Conservation (phyloP, 2,888 invertebrate genomes). For the Galerucella nymphaeae region DNA sequence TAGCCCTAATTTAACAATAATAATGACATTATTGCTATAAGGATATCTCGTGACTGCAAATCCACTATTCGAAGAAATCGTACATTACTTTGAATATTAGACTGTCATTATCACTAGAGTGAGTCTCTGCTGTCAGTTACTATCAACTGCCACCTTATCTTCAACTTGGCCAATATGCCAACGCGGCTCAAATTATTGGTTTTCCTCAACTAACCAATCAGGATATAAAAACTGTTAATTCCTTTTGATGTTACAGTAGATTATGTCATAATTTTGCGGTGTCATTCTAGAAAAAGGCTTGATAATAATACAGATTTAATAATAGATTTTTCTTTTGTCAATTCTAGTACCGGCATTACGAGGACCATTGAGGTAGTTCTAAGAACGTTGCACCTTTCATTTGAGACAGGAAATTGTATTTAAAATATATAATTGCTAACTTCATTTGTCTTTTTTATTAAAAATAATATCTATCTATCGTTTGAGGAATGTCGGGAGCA, state of each 20-base stretch:
- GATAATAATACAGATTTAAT: constrained; percentile 12
- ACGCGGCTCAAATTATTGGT: not conserved
- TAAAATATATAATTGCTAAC: no score
- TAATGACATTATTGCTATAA: not conserved
- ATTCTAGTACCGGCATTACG: not conserved
- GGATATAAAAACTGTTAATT: not conserved
- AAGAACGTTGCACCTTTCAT: not conserved
- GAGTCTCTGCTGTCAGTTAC: no score
- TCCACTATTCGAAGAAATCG: constrained; percentile 1
- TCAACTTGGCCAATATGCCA: no score
- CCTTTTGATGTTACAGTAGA: not conserved
- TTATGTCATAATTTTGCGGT: constrained; percentile 9
- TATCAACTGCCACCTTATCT: no score
- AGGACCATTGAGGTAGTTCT: not conserved
- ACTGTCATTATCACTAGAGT: no score
- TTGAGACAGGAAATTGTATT: not conserved
- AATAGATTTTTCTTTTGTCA: constrained; percentile 8
- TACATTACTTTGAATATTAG: not conserved
- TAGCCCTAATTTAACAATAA: constrained; percentile 10
- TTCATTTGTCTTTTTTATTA: no score
- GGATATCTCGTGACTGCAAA: constrained; percentile 2
- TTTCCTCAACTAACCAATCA: not conserved
- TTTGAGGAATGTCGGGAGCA: no score
- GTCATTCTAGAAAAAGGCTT: constrained; percentile 11
- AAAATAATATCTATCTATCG: no score